These are phyloP conservation scores for Lydus trimaculatus DNA, from an alignment of 2,888 invertebrate species.

Conservation along the genomic window DNA sequence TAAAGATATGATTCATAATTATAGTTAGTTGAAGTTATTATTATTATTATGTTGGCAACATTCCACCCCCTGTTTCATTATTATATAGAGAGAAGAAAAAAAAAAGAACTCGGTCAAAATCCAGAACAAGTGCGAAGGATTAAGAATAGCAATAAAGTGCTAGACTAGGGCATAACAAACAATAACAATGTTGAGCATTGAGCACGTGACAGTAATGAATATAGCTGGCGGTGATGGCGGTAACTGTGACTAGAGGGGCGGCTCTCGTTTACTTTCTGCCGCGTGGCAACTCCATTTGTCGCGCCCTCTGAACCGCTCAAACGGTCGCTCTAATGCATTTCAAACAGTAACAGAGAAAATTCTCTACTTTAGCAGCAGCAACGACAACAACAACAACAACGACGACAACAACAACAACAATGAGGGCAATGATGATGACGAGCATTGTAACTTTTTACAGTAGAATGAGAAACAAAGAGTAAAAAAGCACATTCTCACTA, in stretches of 20 bases:
- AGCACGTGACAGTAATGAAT: constrained; percentile 61
- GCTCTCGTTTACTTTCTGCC: constrained; percentile 52
- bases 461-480: background rate
- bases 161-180: constrained; percentile 50
- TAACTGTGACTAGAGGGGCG: constrained; percentile 47
- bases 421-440: background rate
- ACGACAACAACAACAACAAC: background rate
- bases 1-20: constrained; percentile 6
- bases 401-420: background rate
- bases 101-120: constrained; percentile 30
- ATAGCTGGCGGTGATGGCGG: constrained; percentile 47
- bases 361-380: constrained; percentile 12
- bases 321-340: constrained; percentile 40
- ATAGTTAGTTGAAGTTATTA: background rate
- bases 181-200: constrained; percentile 46
- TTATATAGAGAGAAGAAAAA: background rate
- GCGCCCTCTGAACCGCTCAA: constrained; percentile 43
- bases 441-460: background rate
- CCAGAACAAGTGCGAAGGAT: constrained; percentile 53
- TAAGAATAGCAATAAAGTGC: constrained; percentile 53
- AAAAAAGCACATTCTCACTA: background rate
- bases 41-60: background rate
- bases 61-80: background rate
- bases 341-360: constrained; percentile 13
- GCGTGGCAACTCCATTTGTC: constrained; percentile 55